phyloP scores from a whole-genome alignment of 1,140 invertebrate species.

The Goniozus legneri region DNA sequence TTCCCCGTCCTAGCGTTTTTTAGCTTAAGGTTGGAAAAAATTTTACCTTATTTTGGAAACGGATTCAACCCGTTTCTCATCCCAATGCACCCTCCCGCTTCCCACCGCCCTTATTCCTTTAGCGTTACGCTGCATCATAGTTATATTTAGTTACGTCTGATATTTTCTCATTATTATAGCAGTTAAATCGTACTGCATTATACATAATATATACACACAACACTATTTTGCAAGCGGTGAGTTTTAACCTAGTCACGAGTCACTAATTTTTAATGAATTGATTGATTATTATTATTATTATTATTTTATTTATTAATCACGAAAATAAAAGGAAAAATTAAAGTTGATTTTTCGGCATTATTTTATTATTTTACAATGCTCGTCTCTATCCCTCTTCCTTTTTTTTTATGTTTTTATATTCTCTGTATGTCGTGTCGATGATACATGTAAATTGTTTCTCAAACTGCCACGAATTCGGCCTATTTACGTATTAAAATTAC shows the following conservation, averaged over 20 bases:
- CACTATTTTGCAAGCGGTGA: conserved; percentile 48
- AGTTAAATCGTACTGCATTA: too few species aligned
- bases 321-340: conserved; percentile 46
- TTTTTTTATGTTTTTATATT: too few species aligned
- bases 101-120: not conserved
- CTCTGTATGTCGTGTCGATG: too few species aligned
- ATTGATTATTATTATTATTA: conserved; percentile 46
- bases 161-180: conserved; percentile 17
- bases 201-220: conserved; percentile 11
- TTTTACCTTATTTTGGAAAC: too few species aligned
- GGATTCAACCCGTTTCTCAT: too few species aligned
- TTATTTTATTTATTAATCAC: conserved; percentile 53
- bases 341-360: conserved; percentile 31
- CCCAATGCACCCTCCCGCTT: not conserved
- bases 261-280: conserved; percentile 53
- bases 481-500: too few species aligned
- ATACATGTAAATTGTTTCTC: too few species aligned
- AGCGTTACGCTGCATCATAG: not conserved
- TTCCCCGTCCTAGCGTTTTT: too few species aligned
- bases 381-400: too few species aligned
- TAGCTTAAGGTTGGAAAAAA: too few species aligned
- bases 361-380: conserved; percentile 26
- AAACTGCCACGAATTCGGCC: too few species aligned
- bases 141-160: conserved; percentile 16
- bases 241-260: conserved; percentile 56